These are phyloP conservation scores for Eurosta solidaginis DNA, from an alignment of 1,140 invertebrate species.

Conservation along the genomic window DNA sequence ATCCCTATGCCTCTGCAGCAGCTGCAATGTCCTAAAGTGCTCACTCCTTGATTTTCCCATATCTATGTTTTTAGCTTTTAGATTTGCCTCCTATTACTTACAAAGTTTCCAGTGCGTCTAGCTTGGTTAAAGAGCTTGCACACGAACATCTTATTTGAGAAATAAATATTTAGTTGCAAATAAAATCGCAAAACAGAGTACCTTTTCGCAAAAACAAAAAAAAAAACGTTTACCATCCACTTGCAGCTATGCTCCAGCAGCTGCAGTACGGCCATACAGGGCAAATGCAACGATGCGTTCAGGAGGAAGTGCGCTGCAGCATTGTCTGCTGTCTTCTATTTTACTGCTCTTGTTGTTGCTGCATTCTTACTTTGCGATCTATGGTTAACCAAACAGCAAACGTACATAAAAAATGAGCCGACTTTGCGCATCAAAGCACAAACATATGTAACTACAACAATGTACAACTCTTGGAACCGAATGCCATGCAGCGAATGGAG, in stretches of 20 bases:
- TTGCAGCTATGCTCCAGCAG: conserved; percentile 12
- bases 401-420: background rate
- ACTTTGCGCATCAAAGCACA: background rate
- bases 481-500: background rate
- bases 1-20: too few species aligned
- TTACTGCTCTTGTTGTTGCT: too few species aligned
- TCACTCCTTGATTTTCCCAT: too few species aligned
- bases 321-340: background rate
- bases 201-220: background rate
- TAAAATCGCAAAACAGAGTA: too few species aligned
- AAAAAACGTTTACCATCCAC: background rate
- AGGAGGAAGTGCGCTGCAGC: conserved; percentile 10
- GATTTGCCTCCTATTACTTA: too few species aligned
- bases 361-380: background rate
- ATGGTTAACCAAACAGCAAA: background rate
- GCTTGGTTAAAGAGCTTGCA: too few species aligned
- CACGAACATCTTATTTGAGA: too few species aligned
- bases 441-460: background rate
- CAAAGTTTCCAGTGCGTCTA: too few species aligned
- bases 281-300: conserved; percentile 1
- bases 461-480: background rate
- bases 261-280: conserved; percentile 14
- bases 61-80: too few species aligned
- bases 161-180: background rate
- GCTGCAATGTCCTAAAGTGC: too few species aligned